Evolutionary conservation across 2,797 vertebrate species (phyloP).

Genomic region (Prionace glauca): DNA sequence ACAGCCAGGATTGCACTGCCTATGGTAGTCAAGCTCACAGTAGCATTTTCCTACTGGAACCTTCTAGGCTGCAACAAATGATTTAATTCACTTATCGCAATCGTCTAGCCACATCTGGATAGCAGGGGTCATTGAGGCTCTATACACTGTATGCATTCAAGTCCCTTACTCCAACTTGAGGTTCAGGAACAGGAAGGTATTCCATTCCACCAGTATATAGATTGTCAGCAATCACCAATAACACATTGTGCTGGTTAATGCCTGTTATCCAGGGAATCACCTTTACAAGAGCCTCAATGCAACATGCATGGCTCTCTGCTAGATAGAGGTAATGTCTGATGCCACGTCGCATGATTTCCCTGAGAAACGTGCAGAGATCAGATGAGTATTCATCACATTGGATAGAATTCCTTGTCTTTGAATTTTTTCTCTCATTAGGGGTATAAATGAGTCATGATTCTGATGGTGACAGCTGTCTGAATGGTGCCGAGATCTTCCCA

Average conservation of each 20-base stretch:
- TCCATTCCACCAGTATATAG: not conserved
- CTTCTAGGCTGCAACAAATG: not conserved
- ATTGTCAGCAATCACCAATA: not conserved
- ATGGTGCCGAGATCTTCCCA: too few species aligned
- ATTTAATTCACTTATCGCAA: not conserved
- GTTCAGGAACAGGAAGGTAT: not conserved
- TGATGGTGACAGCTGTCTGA: too few species aligned
- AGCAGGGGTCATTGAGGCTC: not conserved
- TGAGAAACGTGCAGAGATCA: not conserved
- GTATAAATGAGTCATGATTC: too few species aligned
- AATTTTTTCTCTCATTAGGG: too few species aligned
- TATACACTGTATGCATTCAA: not conserved
- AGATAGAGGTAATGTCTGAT: not conserved
- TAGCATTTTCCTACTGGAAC: not conserved
- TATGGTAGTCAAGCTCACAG: not conserved
- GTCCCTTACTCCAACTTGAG: not conserved
- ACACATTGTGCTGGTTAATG: not conserved
- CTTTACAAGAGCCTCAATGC: not conserved
- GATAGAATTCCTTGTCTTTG: too few species aligned
- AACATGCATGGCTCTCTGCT: not conserved
- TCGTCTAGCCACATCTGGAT: not conserved
- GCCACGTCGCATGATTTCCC: not conserved
- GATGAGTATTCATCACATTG: not conserved
- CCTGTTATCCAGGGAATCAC: not conserved
- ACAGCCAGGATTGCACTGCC: not conserved